Conservation (phyloP, 2,888 invertebrate species). For the Stomorhina lunata region DNA sequence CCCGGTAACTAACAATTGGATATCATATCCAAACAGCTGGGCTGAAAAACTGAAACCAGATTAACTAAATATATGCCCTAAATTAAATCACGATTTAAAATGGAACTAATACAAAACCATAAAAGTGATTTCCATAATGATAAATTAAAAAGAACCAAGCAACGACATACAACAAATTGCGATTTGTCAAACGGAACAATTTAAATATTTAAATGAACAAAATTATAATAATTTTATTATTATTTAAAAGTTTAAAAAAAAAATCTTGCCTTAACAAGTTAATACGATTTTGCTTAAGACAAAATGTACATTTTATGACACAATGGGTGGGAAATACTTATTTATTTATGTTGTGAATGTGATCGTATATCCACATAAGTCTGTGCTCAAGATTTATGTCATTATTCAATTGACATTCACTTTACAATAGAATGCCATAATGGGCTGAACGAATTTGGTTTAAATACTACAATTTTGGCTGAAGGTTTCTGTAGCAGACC, state of each 20-base stretch:
- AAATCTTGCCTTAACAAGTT: conserved; percentile 40
- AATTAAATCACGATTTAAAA: conserved; percentile 58
- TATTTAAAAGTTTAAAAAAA: background rate
- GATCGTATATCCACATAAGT: background rate
- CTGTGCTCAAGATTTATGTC: background rate
- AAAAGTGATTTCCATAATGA: conserved; percentile 32
- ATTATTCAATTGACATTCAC: conserved; percentile 56
- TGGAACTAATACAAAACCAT: conserved; percentile 36
- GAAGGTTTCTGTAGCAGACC: background rate
- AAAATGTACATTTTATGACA: background rate
- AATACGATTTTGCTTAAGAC: too few species aligned
- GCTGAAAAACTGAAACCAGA: background rate
- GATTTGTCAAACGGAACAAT: conserved; percentile 42
- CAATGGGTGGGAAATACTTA: conserved; percentile 47
- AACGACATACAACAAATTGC: conserved; percentile 24
- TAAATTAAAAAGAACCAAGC: conserved; percentile 20
- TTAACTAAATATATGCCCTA: conserved; percentile 36
- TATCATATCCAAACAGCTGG: background rate
- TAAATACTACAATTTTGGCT: background rate
- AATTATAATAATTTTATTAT: background rate
- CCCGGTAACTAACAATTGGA: background rate
- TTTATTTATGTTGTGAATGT: background rate
- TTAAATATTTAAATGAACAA: background rate
- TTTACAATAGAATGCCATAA: conserved; percentile 48
- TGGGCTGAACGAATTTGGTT: background rate